These are phyloP conservation scores for Pristionchus arcanus DNA, from an alignment of 2,888 invertebrate genomes.

Conservation along the genomic window DNA sequence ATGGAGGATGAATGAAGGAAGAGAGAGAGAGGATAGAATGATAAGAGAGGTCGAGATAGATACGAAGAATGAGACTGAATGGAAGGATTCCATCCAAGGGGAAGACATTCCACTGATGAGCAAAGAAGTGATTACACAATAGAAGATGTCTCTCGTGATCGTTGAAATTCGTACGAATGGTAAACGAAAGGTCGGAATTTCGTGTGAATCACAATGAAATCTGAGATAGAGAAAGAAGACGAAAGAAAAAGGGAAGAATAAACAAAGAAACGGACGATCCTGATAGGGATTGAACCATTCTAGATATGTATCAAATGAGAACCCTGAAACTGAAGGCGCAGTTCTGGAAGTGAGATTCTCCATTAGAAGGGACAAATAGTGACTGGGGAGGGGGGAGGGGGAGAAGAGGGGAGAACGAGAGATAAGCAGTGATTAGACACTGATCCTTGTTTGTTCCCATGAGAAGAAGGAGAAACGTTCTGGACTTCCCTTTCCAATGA, in stretches of 20 bases:
- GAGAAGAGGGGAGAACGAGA: constrained; percentile 7
- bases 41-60: constrained; percentile 34
- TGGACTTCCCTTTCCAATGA: constrained; percentile 15
- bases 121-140: neutral
- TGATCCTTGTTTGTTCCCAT: constrained; percentile 11
- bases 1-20: neutral
- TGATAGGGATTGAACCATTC: neutral
- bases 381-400: neutral
- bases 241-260: neutral
- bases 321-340: neutral
- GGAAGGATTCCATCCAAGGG: neutral
- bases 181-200: constrained; percentile 23
- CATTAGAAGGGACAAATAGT: neutral
- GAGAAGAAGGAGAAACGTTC: constrained; percentile 21
- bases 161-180: neutral
- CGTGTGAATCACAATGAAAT: constrained; percentile 8
- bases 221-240: neutral
- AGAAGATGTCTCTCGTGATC: neutral
- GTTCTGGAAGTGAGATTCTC: neutral
- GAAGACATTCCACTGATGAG: neutral
- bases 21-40: neutral
- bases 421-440: neutral
- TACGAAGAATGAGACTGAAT: neutral
- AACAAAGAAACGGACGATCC: neutral
- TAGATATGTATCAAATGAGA: neutral